A percentile compares a stretch with the other conserved stretches of the same genome.
These are phyloP conservation scores for Melanocharis versteri DNA, from an alignment of 2,113 vertebrate species.

Conservation along the genomic window DNA sequence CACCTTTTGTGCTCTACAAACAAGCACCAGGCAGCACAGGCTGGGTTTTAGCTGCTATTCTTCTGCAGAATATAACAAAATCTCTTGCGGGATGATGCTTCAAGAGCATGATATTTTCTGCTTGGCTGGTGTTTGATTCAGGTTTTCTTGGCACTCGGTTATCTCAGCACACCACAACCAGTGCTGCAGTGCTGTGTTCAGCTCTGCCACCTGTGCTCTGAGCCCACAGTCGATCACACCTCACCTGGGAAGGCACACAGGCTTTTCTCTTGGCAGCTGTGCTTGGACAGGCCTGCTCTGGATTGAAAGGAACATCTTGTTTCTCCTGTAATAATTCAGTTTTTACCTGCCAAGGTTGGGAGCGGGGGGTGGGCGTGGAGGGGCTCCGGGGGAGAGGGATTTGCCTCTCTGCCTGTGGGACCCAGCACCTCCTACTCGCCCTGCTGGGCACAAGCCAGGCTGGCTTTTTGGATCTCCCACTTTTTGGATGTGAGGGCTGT, in stretches of 20 bases:
- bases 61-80: not conserved
- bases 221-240: not conserved
- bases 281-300: fast-evolving
- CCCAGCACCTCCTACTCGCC: not conserved
- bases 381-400: fast-evolving
- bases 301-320: not conserved
- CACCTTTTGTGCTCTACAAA: not conserved
- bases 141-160: not conserved
- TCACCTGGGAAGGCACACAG: not conserved
- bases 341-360: not conserved
- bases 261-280: not conserved
- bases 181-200: not conserved
- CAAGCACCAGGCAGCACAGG: not conserved
- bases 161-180: not conserved
- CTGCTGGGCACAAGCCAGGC: not conserved
- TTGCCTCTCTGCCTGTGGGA: not conserved
- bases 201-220: not conserved
- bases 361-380: not conserved
- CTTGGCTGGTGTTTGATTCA: not conserved
- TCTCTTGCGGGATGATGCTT: not conserved
- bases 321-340: not conserved
- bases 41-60: not conserved
- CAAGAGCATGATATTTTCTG: not conserved
- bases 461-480: not conserved
- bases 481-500: not conserved